Percentiles rank a stretch among this genome's conserved stretches.
These are phyloP conservation scores for Steatornis caripensis DNA, from an alignment of 2,113 vertebrate species.

Conservation along the genomic window DNA sequence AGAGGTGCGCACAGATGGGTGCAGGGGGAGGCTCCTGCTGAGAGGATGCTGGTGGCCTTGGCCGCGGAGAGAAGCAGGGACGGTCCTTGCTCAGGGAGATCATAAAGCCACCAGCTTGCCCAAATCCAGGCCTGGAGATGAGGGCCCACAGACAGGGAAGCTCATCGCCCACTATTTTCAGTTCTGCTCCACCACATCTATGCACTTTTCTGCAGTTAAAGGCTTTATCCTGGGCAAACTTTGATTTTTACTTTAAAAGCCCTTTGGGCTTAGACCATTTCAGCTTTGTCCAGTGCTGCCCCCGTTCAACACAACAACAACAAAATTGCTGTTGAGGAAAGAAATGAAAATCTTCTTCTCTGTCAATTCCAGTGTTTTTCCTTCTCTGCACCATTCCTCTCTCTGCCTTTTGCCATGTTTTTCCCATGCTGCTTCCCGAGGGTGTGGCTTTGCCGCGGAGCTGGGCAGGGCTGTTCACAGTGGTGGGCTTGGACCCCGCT, in stretches of 20 bases:
- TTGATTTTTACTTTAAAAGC: background rate
- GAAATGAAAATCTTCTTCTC: too few relatives aligned
- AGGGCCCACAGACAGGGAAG: background rate
- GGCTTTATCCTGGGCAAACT: background rate
- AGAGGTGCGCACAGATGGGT: rapidly evolving
- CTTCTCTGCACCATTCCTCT: too few relatives aligned
- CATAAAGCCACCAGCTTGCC: background rate
- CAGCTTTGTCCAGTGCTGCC: too few relatives aligned
- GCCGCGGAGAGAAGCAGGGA: background rate
- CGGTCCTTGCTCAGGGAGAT: rapidly evolving
- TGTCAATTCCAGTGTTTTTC: too few relatives aligned
- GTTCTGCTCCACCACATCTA: background rate
- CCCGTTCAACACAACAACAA: background rate
- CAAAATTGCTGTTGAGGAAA: background rate
- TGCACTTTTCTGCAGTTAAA: background rate
- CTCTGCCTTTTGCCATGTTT: too few relatives aligned
- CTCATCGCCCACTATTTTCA: too few relatives aligned
- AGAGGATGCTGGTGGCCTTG: background rate
- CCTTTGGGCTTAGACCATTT: background rate
- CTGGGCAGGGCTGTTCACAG: too few relatives aligned
- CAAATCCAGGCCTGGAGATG: background rate
- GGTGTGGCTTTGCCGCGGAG: too few relatives aligned
- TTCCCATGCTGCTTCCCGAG: too few relatives aligned
- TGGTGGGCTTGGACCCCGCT: too few relatives aligned
- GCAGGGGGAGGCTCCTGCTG: background rate